Evolutionary conservation across 2,888 invertebrate genomes (phyloP), one percentile per base, ranked within the genome.

Genomic region (Diarsia rubi): DNA sequence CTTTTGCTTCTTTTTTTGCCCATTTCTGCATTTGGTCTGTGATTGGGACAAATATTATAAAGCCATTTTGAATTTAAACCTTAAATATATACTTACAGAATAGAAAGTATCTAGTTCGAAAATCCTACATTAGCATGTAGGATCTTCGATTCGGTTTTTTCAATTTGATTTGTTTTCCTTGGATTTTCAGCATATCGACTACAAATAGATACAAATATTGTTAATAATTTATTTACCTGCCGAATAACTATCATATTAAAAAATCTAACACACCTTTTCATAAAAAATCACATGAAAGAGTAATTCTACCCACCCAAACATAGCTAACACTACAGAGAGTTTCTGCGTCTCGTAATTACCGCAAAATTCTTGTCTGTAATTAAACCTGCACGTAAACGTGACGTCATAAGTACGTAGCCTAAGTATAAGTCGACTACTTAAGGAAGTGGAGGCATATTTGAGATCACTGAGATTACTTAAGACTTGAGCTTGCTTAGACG

Each of bases 401-500:
- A 75, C 54, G 24, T 72, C 62, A 52, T 74, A 65, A 64, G 64
- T 60, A 81, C 64, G 27, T 24, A 49, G 54, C 6, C 59, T 60
- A 49, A 73, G 85, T 71, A 49, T 67, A 79, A 80, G 72, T 79
- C 70, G 70, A 57, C 49, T 84, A 76, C 84, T 80, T 73, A 81
- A 69, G 60, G n/a, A 57, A 86, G 74, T 66, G 52, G 63, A 71
- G 65, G 75, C 84, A 86, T 83, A 86, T 86, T 83, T 71, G 80
- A 79, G 69, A 73, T 83, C 65, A 60, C 77, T 66, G 54, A 84
- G 86, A 86, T 84, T 77, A 81, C 76, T 80, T 80, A 57, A 70
- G 54, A 45, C 47, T 67, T 70, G 27, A 57, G 67, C 63, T 69
- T 24, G 49, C 65, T 78, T 64, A 65, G 59, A 78, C 59, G 52